Conservation (phyloP, 2,113 vertebrate genomes). For the Leptobrachium ailaonicum region DNA sequence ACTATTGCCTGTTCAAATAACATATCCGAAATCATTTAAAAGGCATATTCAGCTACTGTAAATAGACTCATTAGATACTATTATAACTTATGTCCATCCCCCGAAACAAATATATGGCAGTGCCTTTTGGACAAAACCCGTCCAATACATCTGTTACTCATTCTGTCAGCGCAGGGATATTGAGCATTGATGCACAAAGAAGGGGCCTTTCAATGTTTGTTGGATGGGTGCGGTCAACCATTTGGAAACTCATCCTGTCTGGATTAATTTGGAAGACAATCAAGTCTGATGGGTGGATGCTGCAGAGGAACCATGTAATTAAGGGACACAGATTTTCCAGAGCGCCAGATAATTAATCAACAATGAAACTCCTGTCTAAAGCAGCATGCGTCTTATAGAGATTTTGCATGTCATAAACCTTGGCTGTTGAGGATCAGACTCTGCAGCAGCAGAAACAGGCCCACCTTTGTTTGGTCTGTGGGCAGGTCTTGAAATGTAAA, state of each 20-base stretch:
- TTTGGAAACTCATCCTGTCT: constrained; percentile 38
- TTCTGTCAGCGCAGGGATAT: not conserved
- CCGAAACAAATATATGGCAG: no score
- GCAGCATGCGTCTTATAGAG: not conserved
- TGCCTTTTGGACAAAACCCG: not conserved
- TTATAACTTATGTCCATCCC: no score
- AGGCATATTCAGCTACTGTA: no score
- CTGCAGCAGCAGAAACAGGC: no score
- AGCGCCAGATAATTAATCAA: constrained; percentile 16
- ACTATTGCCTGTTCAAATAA: no score
- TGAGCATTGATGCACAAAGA: not conserved
- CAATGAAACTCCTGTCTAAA: constrained; percentile 47
- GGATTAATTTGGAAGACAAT: constrained; percentile 41
- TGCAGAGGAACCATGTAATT: constrained; percentile 28
- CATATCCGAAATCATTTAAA: no score
- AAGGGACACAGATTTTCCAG: constrained; percentile 39
- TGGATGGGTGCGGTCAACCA: constrained; percentile 35
- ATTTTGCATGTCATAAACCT: no score
- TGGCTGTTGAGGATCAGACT: no score
- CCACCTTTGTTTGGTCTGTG: no score
- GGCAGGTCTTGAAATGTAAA: no score
- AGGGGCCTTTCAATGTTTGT: constrained; percentile 10
- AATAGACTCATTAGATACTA: no score
- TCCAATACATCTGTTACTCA: constrained; percentile 1
- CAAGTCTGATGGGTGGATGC: constrained; percentile 13